Evolutionary conservation across 2,888 invertebrate genomes (phyloP).

Genomic region (Watsonalla binaria): DNA sequence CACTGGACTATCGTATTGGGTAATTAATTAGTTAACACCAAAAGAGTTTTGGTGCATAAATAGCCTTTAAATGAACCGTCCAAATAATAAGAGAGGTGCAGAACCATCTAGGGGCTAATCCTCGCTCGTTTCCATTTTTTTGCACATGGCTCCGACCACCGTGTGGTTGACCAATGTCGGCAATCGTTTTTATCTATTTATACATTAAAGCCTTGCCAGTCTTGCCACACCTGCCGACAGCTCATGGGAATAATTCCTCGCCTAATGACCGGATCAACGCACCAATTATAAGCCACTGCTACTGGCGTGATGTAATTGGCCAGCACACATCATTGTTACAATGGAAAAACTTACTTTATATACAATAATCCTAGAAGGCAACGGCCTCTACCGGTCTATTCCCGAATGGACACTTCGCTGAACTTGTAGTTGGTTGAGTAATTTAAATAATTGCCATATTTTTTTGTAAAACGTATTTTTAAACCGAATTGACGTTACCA

Average conservation of each 20-base stretch:
- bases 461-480: background rate
- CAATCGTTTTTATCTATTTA: conserved; percentile 38
- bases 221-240: conserved; percentile 48
- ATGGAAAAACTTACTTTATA: conserved; percentile 9
- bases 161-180: conserved; percentile 24
- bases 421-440: background rate
- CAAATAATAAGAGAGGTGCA: conserved; percentile 3
- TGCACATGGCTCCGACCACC: conserved; percentile 16
- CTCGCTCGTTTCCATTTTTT: conserved; percentile 24
- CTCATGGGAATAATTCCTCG: conserved; percentile 48
- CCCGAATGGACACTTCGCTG: background rate
- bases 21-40: too few species aligned
- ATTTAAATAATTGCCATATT: background rate
- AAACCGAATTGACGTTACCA: background rate
- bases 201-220: conserved; percentile 33
- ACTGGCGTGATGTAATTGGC: conserved; percentile 34
- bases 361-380: conserved; percentile 9
- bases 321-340: conserved; percentile 3
- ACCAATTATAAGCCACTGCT: conserved; percentile 44
- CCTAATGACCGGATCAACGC: conserved; percentile 40
- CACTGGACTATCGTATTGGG: too few species aligned
- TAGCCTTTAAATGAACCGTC: too few species aligned
- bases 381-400: background rate
- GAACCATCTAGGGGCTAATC: conserved; percentile 5
- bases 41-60: too few species aligned